phyloP scores from a whole-genome alignment of 1,140 invertebrate genomes.

The Scaptodrosophila lebanonensis region DNA sequence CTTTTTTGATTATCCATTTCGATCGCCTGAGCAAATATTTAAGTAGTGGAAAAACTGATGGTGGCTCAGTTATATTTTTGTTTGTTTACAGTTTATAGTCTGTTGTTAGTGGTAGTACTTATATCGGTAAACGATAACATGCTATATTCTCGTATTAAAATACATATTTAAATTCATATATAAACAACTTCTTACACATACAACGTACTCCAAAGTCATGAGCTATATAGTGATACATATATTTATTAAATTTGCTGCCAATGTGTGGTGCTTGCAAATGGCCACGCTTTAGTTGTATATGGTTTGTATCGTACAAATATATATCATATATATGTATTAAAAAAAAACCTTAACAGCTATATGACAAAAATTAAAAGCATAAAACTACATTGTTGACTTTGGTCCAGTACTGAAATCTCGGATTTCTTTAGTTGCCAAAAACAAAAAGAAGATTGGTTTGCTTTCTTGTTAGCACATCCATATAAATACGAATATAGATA shows the following conservation, averaged over 20 bases:
- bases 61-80: too few species aligned
- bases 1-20: slow-evolving; percentile 57
- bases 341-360: slow-evolving; percentile 25
- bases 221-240: slow-evolving; percentile 18
- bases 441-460: too few species aligned
- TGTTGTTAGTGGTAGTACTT: slow-evolving; percentile 26
- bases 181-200: too few species aligned
- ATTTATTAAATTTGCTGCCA: slow-evolving; percentile 19
- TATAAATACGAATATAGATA: too few species aligned
- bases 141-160: slow-evolving; percentile 26
- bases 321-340: slow-evolving; percentile 12
- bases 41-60: too few species aligned
- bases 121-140: not conserved
- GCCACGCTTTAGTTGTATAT: slow-evolving; percentile 24
- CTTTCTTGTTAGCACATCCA: too few species aligned
- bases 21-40: slow-evolving; percentile 47
- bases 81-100: slow-evolving; percentile 17
- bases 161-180: slow-evolving; percentile 49
- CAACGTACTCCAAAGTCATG: slow-evolving; percentile 37
- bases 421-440: slow-evolving; percentile 67
- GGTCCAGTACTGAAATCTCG: slow-evolving; percentile 72
- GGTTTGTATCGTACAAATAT: slow-evolving; percentile 10
- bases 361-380: slow-evolving; percentile 65
- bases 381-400: slow-evolving; percentile 70
- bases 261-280: too few species aligned